A percentile compares a stretch with the other conserved stretches of the same genome.
phyloP scores from a whole-genome alignment of 64 coral and sea anemone species.

The Montipora efflorescens region DNA sequence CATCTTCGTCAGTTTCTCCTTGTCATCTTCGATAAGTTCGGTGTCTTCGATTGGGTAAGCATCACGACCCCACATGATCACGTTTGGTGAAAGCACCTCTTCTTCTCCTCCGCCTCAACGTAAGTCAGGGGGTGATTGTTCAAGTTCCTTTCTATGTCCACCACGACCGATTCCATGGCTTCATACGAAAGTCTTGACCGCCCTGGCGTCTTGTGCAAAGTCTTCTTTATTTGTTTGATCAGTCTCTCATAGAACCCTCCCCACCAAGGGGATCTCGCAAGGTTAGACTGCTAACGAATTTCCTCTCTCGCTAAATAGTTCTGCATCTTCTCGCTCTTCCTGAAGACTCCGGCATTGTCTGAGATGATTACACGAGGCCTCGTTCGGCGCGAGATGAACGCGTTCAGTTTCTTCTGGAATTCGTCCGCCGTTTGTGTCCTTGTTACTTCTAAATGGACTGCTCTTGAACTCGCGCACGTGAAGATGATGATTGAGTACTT shows the following conservation, averaged over 20 bases:
- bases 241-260: not conserved
- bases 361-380: not conserved
- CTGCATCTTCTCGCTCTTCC: not conserved
- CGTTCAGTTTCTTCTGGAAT: not conserved
- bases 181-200: too few relatives aligned
- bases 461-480: not conserved
- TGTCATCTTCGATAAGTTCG: conserved; percentile 35
- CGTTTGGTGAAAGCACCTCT: conserved; percentile 62
- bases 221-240: too few relatives aligned
- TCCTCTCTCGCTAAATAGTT: not conserved
- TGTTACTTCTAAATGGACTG: not conserved
- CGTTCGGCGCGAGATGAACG: not conserved
- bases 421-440: not conserved
- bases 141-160: conserved; percentile 47
- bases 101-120: conserved; percentile 51
- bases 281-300: not conserved
- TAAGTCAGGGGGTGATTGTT: conserved; percentile 79
- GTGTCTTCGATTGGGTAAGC: conserved; percentile 59
- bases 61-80: conserved; percentile 74
- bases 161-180: too few relatives aligned
- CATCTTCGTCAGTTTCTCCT: conserved; percentile 62
- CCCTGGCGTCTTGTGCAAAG: too few relatives aligned
- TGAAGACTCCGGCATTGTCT: not conserved
- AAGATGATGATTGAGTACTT: not conserved
- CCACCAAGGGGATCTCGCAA: not conserved